Evolutionary conservation across 2,113 vertebrate genomes (phyloP).

Genomic region (Scytalopus superciliaris): DNA sequence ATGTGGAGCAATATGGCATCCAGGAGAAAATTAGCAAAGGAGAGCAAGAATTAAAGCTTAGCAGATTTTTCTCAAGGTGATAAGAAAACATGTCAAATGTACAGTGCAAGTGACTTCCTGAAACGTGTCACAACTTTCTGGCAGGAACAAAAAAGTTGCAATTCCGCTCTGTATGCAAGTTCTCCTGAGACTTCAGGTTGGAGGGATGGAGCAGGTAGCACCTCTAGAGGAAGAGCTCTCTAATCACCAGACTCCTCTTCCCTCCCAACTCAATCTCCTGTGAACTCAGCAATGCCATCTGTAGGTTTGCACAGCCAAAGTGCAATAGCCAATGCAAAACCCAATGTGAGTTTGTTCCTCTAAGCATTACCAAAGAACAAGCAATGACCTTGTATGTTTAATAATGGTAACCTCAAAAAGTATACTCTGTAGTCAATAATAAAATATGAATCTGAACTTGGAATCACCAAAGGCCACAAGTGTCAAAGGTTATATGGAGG

Average conservation of each 20-base stretch:
- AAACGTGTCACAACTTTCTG: background rate
- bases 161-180: background rate
- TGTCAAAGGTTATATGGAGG: background rate
- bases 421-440: background rate
- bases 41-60: background rate
- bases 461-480: background rate
- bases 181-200: background rate
- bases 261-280: background rate
- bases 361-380: background rate
- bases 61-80: background rate
- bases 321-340: too few species aligned
- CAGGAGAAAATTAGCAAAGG: background rate
- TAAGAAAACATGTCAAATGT: background rate
- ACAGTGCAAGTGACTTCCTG: background rate
- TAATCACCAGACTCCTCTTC: background rate
- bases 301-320: rapidly evolving
- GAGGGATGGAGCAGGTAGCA: background rate
- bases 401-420: background rate
- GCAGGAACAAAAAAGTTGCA: background rate
- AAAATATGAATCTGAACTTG: background rate
- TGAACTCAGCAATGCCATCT: background rate
- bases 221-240: background rate
- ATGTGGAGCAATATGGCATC: background rate
- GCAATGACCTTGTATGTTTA: background rate
- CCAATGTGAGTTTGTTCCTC: background rate